Base-by-base conservation (phyloP, 1,140 invertebrate genomes). In the Eubasilissa regina region DNA sequence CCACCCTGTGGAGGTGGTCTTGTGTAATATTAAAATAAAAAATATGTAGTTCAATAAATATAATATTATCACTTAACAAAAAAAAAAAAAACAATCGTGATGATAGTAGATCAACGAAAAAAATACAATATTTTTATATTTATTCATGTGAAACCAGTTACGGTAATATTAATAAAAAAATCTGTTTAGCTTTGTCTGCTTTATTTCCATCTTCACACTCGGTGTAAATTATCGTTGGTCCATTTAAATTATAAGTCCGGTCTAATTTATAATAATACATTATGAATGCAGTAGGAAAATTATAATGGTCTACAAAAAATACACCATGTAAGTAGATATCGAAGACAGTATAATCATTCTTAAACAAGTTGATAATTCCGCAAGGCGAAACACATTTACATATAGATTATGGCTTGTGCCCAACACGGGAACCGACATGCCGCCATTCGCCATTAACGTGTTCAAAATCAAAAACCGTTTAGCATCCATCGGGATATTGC, bases 331-430 rank as follows among this genome's bases (percentile, higher is more conserved):
- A 64, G 60, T 64, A 43, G 60, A 64, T 64, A 25, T 64, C 60
- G 60, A 43, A 21, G 60, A 25, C 19, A 25, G 60, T 35, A 44
- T 70, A 70, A 70, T 70, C 66, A 48, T 48, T 45, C 43, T 44
- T 45, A 70, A 70, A 70, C 66, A 70, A 70, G 66, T 47, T 47
- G 66, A 70, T 70, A 70, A 70, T 70, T 70, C 66, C 66, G 66
- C 45, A n/a, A 70, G 66, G 45, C 45, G 35, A 45, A 44, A 7
- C 45, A 25, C 66, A 70, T 70, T 70, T 70, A 70, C 66, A 70
- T 70, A 70, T 70, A 70, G 66, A 70, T 70, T 70, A 25, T 70
- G 45, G 43, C 44, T 13, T 15, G 8, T 64, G 60, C 35, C 60
- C 35, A 64, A 64, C 60, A 44, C 60, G 43, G 43, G 60, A 53